Conservation (phyloP, 2,797 vertebrate species). For the Cirrhinus molitorella region DNA sequence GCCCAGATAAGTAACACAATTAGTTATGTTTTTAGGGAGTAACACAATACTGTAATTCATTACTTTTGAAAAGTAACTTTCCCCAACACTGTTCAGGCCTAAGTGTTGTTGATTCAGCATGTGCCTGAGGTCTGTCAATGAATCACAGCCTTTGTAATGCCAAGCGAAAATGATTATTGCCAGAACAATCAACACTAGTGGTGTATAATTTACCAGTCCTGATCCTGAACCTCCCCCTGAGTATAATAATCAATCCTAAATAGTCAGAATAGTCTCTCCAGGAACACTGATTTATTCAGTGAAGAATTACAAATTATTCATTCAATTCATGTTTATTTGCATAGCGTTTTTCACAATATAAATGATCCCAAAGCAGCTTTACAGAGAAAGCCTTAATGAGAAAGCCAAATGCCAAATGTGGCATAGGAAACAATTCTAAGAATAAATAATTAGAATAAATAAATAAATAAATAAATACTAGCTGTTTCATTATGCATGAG, state of each 20-base stretch:
- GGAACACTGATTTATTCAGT: background rate
- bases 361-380: background rate
- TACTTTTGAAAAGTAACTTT: too few relatives aligned
- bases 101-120: conserved; percentile 4
- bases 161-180: background rate
- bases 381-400: background rate
- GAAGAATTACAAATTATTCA: background rate
- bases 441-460: too few relatives aligned
- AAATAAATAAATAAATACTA: too few relatives aligned
- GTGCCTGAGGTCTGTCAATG: background rate
- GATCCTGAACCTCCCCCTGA: background rate
- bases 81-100: too few relatives aligned
- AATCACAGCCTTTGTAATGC: conserved; percentile 13
- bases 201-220: conserved; percentile 14
- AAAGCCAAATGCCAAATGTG: background rate
- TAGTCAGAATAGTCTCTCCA: background rate
- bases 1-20: too few relatives aligned
- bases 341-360: background rate
- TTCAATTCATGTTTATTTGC: background rate
- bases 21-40: too few relatives aligned
- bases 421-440: background rate
- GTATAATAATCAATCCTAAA: conserved; percentile 7
- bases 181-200: conserved; percentile 20
- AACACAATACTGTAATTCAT: too few relatives aligned
- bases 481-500: too few relatives aligned